Evolutionary conservation across 2,797 vertebrate species (phyloP).

Genomic region (Lycodopsis pacificus): DNA sequence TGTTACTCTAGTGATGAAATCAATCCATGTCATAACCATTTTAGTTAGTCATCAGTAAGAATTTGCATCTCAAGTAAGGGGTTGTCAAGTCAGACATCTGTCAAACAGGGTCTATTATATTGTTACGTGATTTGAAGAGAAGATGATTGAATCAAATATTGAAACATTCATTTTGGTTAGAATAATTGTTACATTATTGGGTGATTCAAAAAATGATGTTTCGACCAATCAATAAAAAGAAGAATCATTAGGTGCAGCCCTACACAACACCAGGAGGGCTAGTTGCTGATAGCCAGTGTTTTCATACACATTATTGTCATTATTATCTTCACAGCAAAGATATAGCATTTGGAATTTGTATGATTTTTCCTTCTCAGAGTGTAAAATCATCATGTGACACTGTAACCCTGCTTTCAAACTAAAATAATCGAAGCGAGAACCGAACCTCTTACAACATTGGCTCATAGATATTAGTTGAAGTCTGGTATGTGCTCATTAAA

Average conservation of each 20-base stretch:
- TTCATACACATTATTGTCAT: neutral
- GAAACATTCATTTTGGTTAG: neutral
- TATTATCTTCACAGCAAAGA: neutral
- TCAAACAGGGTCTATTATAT: neutral
- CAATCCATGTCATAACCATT: neutral
- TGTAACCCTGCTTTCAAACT: neutral
- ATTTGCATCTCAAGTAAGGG: neutral
- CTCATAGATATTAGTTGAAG: neutral
- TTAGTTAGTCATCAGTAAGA: neutral
- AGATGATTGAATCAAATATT: neutral
- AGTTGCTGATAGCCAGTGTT: neutral
- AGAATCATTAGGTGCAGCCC: neutral
- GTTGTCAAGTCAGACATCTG: neutral
- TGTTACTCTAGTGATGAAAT: neutral
- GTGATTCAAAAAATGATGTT: neutral
- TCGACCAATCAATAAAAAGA: neutral
- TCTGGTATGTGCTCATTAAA: slow-evolving; percentile 6
- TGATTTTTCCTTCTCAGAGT: neutral
- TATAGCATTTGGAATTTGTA: neutral
- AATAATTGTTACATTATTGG: neutral
- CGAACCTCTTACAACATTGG: neutral
- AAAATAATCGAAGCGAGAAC: neutral
- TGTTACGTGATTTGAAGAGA: neutral
- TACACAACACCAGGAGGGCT: neutral
- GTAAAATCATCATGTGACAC: neutral